Percentiles rank a stretch among this genome's conserved stretches.
Conservation (phyloP, 2,888 invertebrate genomes). For the Pseudoips prasinana region DNA sequence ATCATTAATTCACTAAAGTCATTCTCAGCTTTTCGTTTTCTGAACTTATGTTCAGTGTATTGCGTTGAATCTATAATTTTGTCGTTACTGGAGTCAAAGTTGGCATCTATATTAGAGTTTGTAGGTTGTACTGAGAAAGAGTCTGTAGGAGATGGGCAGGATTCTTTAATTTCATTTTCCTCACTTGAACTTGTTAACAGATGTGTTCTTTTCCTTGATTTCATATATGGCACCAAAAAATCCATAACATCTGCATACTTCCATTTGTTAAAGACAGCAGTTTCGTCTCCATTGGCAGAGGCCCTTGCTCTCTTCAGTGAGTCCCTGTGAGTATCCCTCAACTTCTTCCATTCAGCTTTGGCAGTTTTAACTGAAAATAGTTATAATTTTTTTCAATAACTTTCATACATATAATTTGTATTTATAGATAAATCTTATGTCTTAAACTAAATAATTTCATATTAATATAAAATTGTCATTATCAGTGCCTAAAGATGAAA, state of each 20-base stretch:
- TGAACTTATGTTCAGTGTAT: slow-evolving; percentile 22
- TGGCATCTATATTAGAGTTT: slow-evolving; percentile 27
- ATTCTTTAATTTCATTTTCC: slow-evolving; percentile 17
- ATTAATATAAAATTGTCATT: too few species aligned
- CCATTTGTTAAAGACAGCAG: slow-evolving; percentile 24
- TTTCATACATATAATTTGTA: too few species aligned
- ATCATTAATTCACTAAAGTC: slow-evolving; percentile 35
- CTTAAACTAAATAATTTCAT: too few species aligned
- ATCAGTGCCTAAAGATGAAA: too few species aligned
- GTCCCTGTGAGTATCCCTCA: slow-evolving; percentile 29
- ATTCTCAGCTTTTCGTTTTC: slow-evolving; percentile 30
- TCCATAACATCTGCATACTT: slow-evolving; percentile 34
- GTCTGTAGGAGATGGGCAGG: slow-evolving; percentile 26
- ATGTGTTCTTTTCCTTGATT: slow-evolving; percentile 24
- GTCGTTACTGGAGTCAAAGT: slow-evolving; percentile 19
- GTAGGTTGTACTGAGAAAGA: slow-evolving; percentile 29
- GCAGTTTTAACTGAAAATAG: slow-evolving; percentile 27
- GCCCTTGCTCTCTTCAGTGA: slow-evolving; percentile 26
- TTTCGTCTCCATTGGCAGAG: slow-evolving; percentile 5
- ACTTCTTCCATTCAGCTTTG: slow-evolving; percentile 32
- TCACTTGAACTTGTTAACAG: slow-evolving; percentile 19
- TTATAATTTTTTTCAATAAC: too few species aligned
- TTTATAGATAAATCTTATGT: too few species aligned
- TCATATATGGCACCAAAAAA: slow-evolving; percentile 32
- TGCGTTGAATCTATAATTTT: slow-evolving; percentile 19